Base-by-base conservation (phyloP, 1,140 invertebrate genomes). In the Trigoniulus corallinus region DNA sequence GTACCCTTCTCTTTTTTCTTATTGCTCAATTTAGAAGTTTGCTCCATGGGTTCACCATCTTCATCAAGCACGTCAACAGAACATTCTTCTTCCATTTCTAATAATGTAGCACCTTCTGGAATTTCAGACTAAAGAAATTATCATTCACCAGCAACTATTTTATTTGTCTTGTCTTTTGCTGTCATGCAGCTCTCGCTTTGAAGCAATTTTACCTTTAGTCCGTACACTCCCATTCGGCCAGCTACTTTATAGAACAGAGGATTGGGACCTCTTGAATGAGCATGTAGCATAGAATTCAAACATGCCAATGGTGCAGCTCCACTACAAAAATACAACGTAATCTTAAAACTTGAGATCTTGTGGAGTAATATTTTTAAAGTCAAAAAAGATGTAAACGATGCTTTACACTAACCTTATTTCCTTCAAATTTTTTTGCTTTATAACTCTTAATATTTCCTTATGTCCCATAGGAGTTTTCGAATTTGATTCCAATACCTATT, bases 221-320 rank as follows among this genome's bases (percentile, higher is more conserved):
- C 64, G 61, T 65, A 66, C 7, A 60, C 59, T 40, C 59, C 60
- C 13, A 55, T 57, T 34, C 57, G 54, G 20, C 61, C 62, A 53
- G 53, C 56, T 24, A 66, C 63, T 54, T 64, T 61, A 51, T 66
- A 66, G 53, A 66, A 64, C 43, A 59, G 48, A 41, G 58, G 56
- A 49, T 62, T 58, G 27, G 57, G 51, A 15, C 63, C 60, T 56
- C 57, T 58, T 13, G 62, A 62, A 52, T 64, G 58, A 1, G 58
- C 57, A 58, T 64, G 59, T 1, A 64, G 52, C 59, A 62, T 60
- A n/a, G 64, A 59, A 53, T 64, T 64, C 22, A 66, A 43, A 54
- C 57, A 61, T 15, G 60, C 62, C 24, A 61, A 52, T 22, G 62
- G 57, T 7, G 58, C 57, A 47, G 58, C 56, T 12, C 58, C 61